Evolutionary conservation across 2,888 invertebrate species (phyloP), one percentile per base, ranked within the genome.

Genomic region (Lochmaea capreae): DNA sequence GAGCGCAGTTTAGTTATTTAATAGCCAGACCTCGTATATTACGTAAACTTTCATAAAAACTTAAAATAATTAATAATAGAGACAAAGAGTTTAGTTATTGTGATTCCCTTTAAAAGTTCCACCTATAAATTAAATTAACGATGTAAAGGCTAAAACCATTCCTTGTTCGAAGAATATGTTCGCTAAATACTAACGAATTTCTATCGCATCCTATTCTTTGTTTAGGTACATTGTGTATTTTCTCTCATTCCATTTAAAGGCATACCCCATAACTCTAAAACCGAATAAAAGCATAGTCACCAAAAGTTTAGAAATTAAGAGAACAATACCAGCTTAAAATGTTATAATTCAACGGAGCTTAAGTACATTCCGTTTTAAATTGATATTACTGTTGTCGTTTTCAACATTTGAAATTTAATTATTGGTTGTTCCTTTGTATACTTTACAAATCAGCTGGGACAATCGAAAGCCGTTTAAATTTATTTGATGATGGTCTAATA

Each of bases 341-440:
- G 70, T 70, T 70, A 63, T 70, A 70, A 70, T 70, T 70, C 63
- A 70, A 52, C 39, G 52, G 39, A 63, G 63, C 61, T 61, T 63
- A 70, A 63, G 54, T 70, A 70, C 70, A 70, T 70, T 70, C 70
- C 70, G 62, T 63, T 70, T 62, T 70, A 70, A 70, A 70, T 70
- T 70, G 70, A 63, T 70, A 70, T 70, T 70, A 63, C 63, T 63
- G 63, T 61, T 69, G 69, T 63, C 62, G 63, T 70, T 70, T 70
- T 70, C 39, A 54, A 42, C 43, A 43, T 63, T 63, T 63, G 18
- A 59, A 63, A 63, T 63, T 63, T 63, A 61, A 70, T 70, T 70
- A 70, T 63, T 57, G 54, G 63, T 59, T 59, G 59, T 59, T 16
- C 61, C 68, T 62, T 69, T 62, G 10, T 26, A n/a, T 11, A 33